Evolutionary conservation across 1,140 invertebrate genomes (phyloP).

Genomic region (Cydia strobilella): DNA sequence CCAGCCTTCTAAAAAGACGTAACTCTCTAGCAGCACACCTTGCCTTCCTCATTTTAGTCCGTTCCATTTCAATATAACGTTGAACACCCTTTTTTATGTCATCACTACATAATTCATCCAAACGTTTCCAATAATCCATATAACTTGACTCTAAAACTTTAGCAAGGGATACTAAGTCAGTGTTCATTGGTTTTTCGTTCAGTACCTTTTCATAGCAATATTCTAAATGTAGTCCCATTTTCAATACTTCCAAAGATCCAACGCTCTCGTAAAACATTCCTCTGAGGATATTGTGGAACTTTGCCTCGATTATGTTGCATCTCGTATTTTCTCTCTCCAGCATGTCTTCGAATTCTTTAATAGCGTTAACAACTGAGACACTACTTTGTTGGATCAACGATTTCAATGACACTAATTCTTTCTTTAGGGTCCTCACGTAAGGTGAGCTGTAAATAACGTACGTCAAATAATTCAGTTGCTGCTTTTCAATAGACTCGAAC

Average conservation of each 20-base stretch:
- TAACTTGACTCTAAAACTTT: constrained; percentile 62
- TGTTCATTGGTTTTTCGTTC: constrained; percentile 58
- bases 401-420: constrained; percentile 51
- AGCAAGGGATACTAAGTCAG: constrained; percentile 53
- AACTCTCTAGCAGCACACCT: constrained; percentile 58
- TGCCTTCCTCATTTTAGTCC: constrained; percentile 49
- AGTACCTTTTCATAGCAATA: constrained; percentile 65
- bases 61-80: constrained; percentile 51
- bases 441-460: constrained; percentile 56
- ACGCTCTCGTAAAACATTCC: constrained; percentile 63
- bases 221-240: constrained; percentile 63
- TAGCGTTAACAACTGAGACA: constrained; percentile 46
- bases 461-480: constrained; percentile 68
- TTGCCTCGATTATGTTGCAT: constrained; percentile 51
- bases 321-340: constrained; percentile 52
- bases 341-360: constrained; percentile 52
- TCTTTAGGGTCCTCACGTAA: constrained; percentile 48
- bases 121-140: constrained; percentile 55
- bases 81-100: constrained; percentile 51
- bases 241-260: constrained; percentile 57
- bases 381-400: constrained; percentile 52
- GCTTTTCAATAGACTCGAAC: constrained; percentile 82
- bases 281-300: constrained; percentile 62
- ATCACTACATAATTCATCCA: constrained; percentile 55
- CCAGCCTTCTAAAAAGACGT: constrained; percentile 53